Percentiles rank a stretch among this genome's conserved stretches.
Conservation (phyloP, 2,888 invertebrate species). For the Amorpha juglandis region DNA sequence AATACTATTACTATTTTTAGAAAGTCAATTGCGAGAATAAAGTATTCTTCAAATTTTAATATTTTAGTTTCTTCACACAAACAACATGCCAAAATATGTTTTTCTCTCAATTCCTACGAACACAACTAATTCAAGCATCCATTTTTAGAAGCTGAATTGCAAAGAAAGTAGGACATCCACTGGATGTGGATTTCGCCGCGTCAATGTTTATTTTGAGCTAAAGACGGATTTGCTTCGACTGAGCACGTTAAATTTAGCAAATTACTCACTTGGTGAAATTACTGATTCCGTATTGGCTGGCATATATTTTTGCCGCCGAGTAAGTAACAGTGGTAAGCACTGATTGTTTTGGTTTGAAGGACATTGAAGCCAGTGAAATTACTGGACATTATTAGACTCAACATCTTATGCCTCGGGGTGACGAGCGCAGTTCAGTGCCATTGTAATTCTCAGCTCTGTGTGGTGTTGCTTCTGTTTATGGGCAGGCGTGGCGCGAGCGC, state of each 20-base stretch:
- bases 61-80: neutral
- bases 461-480: no score
- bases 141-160: slow-evolving; percentile 7
- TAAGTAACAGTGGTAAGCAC: no score
- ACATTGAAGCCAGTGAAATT: no score
- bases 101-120: neutral
- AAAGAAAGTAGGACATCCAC: slow-evolving; percentile 7
- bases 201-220: slow-evolving; percentile 18
- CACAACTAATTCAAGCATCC: neutral
- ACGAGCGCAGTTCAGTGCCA: no score
- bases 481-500: no score
- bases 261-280: slow-evolving; percentile 4
- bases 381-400: no score
- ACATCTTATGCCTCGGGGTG: no score
- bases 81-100: neutral
- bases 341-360: no score
- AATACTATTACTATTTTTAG: no score
- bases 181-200: neutral
- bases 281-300: neutral
- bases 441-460: no score
- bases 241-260: slow-evolving; percentile 9
- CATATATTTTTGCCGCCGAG: no score
- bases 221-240: neutral
- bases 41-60: neutral
- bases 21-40: no score